These are phyloP conservation scores for Nomia melanderi DNA, from an alignment of 1,140 invertebrate genomes.

Conservation along the genomic window DNA sequence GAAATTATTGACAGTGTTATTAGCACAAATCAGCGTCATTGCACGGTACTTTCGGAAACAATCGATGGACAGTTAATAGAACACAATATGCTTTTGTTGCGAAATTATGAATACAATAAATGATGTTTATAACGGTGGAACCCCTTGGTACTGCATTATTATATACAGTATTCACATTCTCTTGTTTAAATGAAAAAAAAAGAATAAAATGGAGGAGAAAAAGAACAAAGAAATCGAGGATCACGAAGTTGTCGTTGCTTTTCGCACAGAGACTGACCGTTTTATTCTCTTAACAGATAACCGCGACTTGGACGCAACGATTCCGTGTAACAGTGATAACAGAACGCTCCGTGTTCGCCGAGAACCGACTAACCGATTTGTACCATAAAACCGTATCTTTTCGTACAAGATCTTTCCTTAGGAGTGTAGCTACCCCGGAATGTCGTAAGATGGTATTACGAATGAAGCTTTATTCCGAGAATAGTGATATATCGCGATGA, in stretches of 20 bases:
- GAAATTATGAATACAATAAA: slow-evolving; percentile 33
- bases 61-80: background rate
- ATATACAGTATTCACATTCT: background rate
- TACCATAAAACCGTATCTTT: background rate
- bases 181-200: background rate
- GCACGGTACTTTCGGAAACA: background rate
- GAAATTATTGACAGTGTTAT: background rate
- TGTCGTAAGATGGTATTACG: background rate
- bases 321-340: background rate
- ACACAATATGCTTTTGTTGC: slow-evolving; percentile 5
- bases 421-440: background rate
- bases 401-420: background rate
- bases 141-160: slow-evolving; percentile 23
- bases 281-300: background rate
- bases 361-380: background rate
- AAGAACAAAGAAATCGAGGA: too few relatives aligned
- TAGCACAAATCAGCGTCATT: too few relatives aligned
- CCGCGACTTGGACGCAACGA: background rate
- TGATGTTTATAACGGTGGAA: slow-evolving; percentile 37
- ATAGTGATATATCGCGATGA: slow-evolving; percentile 1
- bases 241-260: background rate
- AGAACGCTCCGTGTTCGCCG: background rate
- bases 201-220: too few relatives aligned
- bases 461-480: slow-evolving; percentile 11
- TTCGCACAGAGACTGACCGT: background rate